Base-by-base conservation (phyloP, 2,113 vertebrate species). In the Rhea americana region DNA sequence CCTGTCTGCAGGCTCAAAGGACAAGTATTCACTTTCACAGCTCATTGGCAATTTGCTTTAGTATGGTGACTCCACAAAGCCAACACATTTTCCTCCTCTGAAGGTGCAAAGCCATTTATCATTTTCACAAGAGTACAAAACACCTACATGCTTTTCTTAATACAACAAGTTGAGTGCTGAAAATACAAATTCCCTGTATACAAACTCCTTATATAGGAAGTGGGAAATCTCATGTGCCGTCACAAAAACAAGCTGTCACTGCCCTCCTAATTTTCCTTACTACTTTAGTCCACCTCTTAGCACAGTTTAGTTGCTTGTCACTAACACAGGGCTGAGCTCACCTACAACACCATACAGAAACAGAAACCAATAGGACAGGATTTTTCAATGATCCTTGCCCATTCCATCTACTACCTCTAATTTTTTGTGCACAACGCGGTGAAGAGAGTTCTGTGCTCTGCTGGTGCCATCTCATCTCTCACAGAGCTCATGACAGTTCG, bases 11-110 rank as follows among this genome's bases (percentile, higher is more conserved):
- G 74, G 28, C 76, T 58, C 77, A 1, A 30, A 67, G 59, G 35
- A 50, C 48, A 51, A 83, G 59, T 76, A 66, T 47, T 82, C 71
- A 58, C 89, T 86, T 94, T 82, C 85, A 92, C 89, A 93, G 78
- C 84, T 79, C 89, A 55, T 39, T 79, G 78, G 71, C 77, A 71
- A 37, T 2, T 35, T 65, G 62, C 58, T 90, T 51, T 26, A 85
- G 62, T 20, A 53, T 25, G 13, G 13, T 3, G 35, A 51, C 25
- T 77, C 67, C 62, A 41, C 61, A 59, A 30, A 81, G 53, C 58
- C 86, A 66, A 18, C 5, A 2, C 5, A 1, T 70, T 94, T 80
- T 87, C 87, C 79, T 80, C 84, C 91, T 63, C n/a, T n/a, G 71
- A 84, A 95, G 83, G 73, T 86, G 89, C 71, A 92, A 85, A 78